Conservation (phyloP, 2,888 invertebrate genomes). For the Serripes groenlandicus region DNA sequence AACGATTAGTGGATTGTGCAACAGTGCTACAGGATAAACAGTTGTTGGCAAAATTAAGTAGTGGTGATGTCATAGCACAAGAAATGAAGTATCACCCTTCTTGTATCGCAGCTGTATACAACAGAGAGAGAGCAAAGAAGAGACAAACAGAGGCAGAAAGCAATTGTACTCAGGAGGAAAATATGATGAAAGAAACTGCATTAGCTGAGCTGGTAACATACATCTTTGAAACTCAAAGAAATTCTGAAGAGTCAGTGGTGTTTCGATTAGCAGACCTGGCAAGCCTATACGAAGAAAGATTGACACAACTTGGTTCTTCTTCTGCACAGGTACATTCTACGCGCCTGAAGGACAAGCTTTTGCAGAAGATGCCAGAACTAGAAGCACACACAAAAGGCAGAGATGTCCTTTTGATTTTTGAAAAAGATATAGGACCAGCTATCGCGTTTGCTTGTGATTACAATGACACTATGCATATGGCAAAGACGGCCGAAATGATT, state of each 20-base stretch:
- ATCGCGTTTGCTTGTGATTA: slow-evolving; percentile 49
- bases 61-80: slow-evolving; percentile 67
- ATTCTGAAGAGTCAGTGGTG: slow-evolving; percentile 28
- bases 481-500: slow-evolving; percentile 67
- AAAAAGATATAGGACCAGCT: slow-evolving; percentile 59
- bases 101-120: slow-evolving; percentile 59
- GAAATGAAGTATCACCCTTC: slow-evolving; percentile 63
- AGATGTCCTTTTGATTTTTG: slow-evolving; percentile 36
- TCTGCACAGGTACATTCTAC: slow-evolving; percentile 23
- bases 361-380: slow-evolving; percentile 56
- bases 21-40: slow-evolving; percentile 53
- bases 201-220: slow-evolving; percentile 44
- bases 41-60: slow-evolving; percentile 59
- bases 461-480: slow-evolving; percentile 64
- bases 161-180: too few species aligned
- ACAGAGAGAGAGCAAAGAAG: slow-evolving; percentile 44
- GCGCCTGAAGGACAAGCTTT: slow-evolving; percentile 43
- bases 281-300: slow-evolving; percentile 49
- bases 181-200: slow-evolving; percentile 3
- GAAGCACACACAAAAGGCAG: slow-evolving; percentile 56
- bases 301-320: slow-evolving; percentile 20
- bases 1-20: slow-evolving; percentile 56
- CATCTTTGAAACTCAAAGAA: slow-evolving; percentile 57
- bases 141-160: too few species aligned
- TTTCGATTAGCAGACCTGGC: slow-evolving; percentile 58